Conservation (phyloP, 2,113 vertebrate genomes). For the Dendrocopos noguchii region DNA sequence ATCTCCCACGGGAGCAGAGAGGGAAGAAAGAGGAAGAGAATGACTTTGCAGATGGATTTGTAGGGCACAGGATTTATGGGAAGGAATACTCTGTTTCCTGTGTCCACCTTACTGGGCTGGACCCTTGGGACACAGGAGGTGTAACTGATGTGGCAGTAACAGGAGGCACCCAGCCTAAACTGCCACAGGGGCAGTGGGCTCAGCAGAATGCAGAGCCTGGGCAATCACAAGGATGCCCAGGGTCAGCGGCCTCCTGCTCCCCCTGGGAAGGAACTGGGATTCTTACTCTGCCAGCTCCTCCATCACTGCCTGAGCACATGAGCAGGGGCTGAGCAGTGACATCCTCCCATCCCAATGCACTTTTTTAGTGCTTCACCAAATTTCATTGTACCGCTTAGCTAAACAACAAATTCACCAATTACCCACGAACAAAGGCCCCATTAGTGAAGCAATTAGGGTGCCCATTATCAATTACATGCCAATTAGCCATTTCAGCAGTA, state of each 20-base stretch:
- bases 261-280: background rate
- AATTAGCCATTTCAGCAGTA: background rate
- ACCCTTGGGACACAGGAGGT: no score
- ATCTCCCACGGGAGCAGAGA: no score
- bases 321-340: background rate
- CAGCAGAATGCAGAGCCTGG: background rate
- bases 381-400: background rate
- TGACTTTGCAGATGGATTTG: no score
- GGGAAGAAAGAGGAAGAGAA: no score
- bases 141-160: no score
- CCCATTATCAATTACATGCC: background rate
- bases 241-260: background rate
- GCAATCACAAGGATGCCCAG: background rate
- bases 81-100: no score
- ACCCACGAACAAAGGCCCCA: background rate
- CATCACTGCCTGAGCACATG: background rate
- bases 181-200: background rate
- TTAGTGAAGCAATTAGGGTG: slow-evolving; percentile 21
- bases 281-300: background rate
- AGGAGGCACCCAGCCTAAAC: no score
- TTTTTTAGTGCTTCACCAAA: background rate
- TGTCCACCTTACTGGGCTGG: no score
- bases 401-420: background rate
- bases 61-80: no score
- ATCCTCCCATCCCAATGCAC: background rate